phyloP scores from a whole-genome alignment of 1,140 invertebrate genomes.

The Papilio glaucus region DNA sequence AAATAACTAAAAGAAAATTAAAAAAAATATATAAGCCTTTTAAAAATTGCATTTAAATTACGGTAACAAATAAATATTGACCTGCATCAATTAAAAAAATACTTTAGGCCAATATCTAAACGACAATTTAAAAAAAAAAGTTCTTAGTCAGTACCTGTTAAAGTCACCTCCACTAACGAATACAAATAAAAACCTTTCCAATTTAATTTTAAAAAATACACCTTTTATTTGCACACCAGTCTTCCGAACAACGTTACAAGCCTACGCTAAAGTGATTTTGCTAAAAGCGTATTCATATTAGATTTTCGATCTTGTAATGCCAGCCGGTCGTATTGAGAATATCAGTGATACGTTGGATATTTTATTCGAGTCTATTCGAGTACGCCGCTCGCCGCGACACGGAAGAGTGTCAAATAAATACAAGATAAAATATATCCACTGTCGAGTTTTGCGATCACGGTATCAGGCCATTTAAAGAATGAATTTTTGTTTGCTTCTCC shows the following conservation, averaged over 20 bases:
- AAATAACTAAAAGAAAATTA: no score
- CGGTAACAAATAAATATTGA: no score
- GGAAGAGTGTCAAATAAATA: slow-evolving; percentile 79
- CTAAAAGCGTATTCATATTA: slow-evolving; percentile 80
- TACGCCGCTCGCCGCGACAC: slow-evolving; percentile 18
- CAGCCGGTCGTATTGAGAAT: slow-evolving; percentile 72
- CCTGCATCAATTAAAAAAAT: no score
- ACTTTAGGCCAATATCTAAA: not conserved
- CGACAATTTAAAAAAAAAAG: not conserved
- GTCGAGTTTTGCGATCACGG: slow-evolving; percentile 55
- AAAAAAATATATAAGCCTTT: no score
- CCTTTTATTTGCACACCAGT: slow-evolving; percentile 33
- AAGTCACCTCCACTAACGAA: not conserved
- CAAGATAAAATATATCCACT: slow-evolving; percentile 71
- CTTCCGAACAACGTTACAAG: slow-evolving; percentile 60
- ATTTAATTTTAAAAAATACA: slow-evolving; percentile 68
- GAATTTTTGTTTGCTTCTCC: slow-evolving; percentile 79
- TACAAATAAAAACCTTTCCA: slow-evolving; percentile 37
- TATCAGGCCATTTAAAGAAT: slow-evolving; percentile 65
- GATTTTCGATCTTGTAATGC: slow-evolving; percentile 75
- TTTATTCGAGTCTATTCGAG: slow-evolving; percentile 75
- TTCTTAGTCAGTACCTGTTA: not conserved
- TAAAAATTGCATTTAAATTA: no score
- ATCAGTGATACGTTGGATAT: slow-evolving; percentile 77
- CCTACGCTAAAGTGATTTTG: slow-evolving; percentile 60